Conservation (phyloP, 2,797 vertebrate species). For the Astyanax mexicanus region DNA sequence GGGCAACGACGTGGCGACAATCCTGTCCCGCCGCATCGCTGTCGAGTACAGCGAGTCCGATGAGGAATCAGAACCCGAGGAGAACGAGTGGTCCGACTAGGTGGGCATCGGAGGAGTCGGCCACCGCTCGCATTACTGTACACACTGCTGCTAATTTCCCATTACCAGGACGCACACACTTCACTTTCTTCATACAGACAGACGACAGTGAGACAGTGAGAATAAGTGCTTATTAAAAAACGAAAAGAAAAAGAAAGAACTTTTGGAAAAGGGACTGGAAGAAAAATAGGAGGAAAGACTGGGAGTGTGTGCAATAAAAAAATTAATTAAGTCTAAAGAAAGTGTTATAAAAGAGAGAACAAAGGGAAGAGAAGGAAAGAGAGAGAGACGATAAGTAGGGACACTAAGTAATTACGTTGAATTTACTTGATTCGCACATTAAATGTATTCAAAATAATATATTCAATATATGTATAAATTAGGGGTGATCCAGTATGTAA, state of each 20-base stretch:
- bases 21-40: constrained; percentile 86
- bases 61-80: constrained; percentile 87
- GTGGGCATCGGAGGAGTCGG: not conserved
- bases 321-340: not conserved
- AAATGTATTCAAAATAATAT: too few species aligned
- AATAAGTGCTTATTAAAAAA: not conserved
- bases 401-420: not conserved
- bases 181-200: constrained; percentile 30
- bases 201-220: not conserved
- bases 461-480: too few species aligned
- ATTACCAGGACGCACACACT: constrained; percentile 43
- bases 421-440: not conserved
- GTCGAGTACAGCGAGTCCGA: constrained; percentile 91
- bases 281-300: not conserved
- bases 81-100: constrained; percentile 91
- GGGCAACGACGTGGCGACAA: constrained; percentile 88
- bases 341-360: not conserved
- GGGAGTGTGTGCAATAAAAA: constrained; percentile 18
- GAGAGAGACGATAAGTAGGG: not conserved
- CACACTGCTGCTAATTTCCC: constrained; percentile 50
- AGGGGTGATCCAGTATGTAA: too few species aligned
- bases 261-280: not conserved
- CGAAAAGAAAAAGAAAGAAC: not conserved
- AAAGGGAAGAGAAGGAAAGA: not conserved
- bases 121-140: not conserved